These are phyloP conservation scores for Hydropsyche betteni DNA, from an alignment of 2,888 invertebrate species.

Conservation along the genomic window DNA sequence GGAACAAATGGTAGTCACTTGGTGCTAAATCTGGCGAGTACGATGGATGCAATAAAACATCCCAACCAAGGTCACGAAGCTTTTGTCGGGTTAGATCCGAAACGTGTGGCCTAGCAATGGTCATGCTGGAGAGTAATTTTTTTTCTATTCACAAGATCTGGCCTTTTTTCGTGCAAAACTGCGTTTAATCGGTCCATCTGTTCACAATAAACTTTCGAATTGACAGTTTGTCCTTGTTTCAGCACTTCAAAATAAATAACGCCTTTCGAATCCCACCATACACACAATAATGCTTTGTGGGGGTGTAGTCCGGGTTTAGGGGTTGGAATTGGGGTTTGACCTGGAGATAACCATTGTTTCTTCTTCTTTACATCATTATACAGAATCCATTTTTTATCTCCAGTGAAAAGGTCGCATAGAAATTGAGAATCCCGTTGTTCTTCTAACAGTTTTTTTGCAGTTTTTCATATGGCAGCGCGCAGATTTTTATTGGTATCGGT, in stretches of 20 bases:
- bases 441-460: slow-evolving; percentile 3
- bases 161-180: background rate
- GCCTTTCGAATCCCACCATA: background rate
- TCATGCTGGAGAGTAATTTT: background rate
- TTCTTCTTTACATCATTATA: background rate
- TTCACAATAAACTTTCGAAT: background rate
- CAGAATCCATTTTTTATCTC: slow-evolving; percentile 4
- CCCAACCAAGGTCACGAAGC: too few relatives aligned
- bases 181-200: slow-evolving; percentile 7
- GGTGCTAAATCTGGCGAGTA: too few relatives aligned
- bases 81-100: too few relatives aligned
- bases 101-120: too few relatives aligned
- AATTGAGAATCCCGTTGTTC: background rate
- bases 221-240: background rate
- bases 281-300: background rate
- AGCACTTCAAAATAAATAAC: background rate
- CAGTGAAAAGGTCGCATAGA: background rate
- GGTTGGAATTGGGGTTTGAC: background rate
- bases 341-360: slow-evolving; percentile 1
- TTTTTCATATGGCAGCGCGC: too few relatives aligned
- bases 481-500: too few relatives aligned
- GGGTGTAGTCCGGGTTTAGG: background rate
- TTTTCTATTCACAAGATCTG: background rate
- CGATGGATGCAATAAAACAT: too few relatives aligned
- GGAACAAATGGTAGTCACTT: background rate